Evolutionary conservation across 1,140 invertebrate species (phyloP).

Genomic region (Lethocerus indicus): DNA sequence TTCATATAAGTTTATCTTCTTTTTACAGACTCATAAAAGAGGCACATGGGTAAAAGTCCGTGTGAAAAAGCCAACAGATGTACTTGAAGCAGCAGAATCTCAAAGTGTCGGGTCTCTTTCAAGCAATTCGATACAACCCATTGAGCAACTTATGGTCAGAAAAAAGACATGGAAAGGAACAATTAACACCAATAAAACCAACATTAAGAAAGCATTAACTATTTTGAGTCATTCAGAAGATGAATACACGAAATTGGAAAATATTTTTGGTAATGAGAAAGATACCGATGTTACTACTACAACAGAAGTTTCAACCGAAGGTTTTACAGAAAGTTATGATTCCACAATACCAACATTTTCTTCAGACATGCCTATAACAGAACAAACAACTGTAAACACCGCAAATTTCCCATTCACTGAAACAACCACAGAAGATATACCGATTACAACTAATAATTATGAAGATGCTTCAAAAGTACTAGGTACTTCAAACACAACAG

Average conservation of each 20-base stretch:
- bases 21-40: conserved; percentile 22
- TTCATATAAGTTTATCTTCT: not conserved
- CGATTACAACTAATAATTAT: no score
- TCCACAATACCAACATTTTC: not conserved
- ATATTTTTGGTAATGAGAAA: no score
- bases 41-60: conserved; percentile 44
- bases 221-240: no score
- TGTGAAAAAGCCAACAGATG: conserved; percentile 30
- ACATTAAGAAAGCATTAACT: no score
- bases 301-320: not conserved
- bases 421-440: not conserved
- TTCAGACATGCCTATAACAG: not conserved
- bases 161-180: conserved; percentile 17
- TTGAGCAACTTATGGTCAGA: conserved; percentile 2
- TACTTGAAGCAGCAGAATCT: conserved; percentile 47
- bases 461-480: conserved; percentile 32
- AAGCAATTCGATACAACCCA: conserved; percentile 25
- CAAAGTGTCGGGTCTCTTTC: conserved; percentile 27
- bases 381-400: not conserved
- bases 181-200: not conserved
- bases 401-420: not conserved
- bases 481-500: conserved; percentile 56
- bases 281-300: no score
- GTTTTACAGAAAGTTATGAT: not conserved
- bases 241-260: no score